Base-by-base conservation (phyloP, 2,888 invertebrate species). In the Lepidocyrtoides sp. region DNA sequence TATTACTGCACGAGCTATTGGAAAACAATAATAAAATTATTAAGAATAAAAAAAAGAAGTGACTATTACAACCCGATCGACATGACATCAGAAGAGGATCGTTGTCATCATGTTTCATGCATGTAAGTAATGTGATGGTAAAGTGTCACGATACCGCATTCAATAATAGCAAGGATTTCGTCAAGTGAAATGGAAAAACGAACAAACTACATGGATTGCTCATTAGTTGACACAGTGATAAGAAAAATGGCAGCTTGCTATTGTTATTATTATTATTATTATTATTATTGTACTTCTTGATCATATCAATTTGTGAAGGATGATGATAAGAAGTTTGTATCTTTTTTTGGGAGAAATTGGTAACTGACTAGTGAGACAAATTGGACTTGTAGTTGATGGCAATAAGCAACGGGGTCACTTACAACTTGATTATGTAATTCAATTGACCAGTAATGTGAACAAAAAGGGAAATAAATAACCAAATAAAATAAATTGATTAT, bases 171-270 rank as follows among this genome's bases (percentile, higher is more conserved):
- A 69, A 82, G 44, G 41, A 89, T 82, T 87, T 72, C 69, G 32
- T 72, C 88, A 51, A 51, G n/a, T 17, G 51, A 4, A n/a, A 17
- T n/a, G n/a, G 57, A 41, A 63, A 36, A 69, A 8, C 29, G 44
- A 41, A 20, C 51, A 17, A 77, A 75, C 23, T 26, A 89, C 88
- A 89, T 82, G 88, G 82, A 89, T 89, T 82, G 69, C 88, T 89
- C 82, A 89, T 89, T 89, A 89, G 66, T n/a, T 84, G 20, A 23
- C n/a, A 54, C 36, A 84, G 48, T 84, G 72, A 51, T 72, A 69
- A 54, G 23, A 12, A 20, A 57, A 60, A 26, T 29, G 29, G n/a
- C n/a, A n/a, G n/a, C n/a, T n/a, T n/a, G n/a, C n/a, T n/a, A n/a
- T n/a, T n/a, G n/a, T n/a, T n/a, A 63, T 12, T 4, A 60, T 8